Evolutionary conservation across 2,888 invertebrate species (phyloP).

Genomic region (Bimastos eiseni): DNA sequence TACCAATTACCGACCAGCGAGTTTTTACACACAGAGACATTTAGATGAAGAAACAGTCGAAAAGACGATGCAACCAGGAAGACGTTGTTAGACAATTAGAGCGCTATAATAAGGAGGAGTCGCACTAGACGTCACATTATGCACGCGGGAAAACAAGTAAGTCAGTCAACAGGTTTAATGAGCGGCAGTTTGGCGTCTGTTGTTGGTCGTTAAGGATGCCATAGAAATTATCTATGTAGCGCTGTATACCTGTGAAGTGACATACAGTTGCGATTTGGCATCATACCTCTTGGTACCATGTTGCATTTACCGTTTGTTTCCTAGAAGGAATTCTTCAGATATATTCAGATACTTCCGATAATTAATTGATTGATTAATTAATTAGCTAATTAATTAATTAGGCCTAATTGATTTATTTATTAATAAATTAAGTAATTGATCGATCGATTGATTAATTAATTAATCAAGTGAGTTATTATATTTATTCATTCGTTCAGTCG

Average conservation of each 20-base stretch:
- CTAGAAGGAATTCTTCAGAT: neutral
- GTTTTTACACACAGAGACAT: neutral
- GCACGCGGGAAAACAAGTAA: neutral
- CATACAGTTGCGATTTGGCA: no score
- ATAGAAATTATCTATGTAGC: neutral
- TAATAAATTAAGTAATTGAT: no score
- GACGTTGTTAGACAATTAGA: neutral
- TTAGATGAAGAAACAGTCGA: neutral
- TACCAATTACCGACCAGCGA: neutral
- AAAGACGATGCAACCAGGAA: no score
- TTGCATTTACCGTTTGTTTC: neutral
- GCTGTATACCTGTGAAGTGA: neutral
- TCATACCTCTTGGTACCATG: no score
- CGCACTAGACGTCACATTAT: neutral
- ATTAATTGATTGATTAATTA: no score
- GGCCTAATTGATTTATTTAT: no score
- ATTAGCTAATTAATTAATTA: no score
- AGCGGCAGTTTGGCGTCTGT: neutral
- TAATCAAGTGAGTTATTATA: no score
- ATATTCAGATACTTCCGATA: no score
- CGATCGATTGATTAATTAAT: no score
- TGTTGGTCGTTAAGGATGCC: neutral
- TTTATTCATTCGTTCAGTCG: neutral
- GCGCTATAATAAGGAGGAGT: neutral
- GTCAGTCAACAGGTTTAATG: neutral